These are phyloP conservation scores for Thera britannica DNA, from an alignment of 2,888 invertebrate genomes.

Conservation along the genomic window DNA sequence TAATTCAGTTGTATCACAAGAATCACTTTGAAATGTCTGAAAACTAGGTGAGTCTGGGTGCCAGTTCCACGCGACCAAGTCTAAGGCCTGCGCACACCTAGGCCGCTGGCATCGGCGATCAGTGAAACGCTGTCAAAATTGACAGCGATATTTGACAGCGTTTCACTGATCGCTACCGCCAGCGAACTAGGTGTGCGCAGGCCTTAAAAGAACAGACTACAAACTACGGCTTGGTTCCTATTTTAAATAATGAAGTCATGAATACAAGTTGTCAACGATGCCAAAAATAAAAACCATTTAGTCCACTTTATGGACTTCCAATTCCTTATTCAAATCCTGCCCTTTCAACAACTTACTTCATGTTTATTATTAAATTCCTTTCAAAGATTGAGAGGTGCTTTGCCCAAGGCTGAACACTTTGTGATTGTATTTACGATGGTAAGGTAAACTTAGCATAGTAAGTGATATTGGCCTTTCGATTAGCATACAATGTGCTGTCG, in stretches of 20 bases:
- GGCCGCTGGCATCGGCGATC: no score
- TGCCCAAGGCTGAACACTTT: slow-evolving; percentile 19
- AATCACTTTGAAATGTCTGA: no score
- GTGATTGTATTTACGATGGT: slow-evolving; percentile 14
- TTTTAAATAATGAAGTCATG: slow-evolving; percentile 25
- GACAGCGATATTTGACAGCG: no score
- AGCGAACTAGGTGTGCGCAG: no score
- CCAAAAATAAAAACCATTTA: slow-evolving; percentile 14
- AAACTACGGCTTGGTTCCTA: no score
- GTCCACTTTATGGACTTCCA: slow-evolving; percentile 13
- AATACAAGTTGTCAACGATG: slow-evolving; percentile 13
- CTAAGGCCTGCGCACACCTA: no score
- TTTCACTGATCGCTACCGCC: no score
- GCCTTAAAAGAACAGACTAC: no score
- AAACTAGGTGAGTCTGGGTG: no score
- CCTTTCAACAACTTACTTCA: slow-evolving; percentile 4
- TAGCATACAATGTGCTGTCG: slow-evolving; percentile 42
- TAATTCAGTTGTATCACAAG: no score
- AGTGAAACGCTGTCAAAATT: no score
- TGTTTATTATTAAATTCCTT: slow-evolving; percentile 13
- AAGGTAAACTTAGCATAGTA: slow-evolving; percentile 32
- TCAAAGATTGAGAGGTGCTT: slow-evolving; percentile 24
- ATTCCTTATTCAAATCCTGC: slow-evolving; percentile 14
- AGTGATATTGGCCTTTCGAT: slow-evolving; percentile 39
- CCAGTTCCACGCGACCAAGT: no score